Conservation (phyloP, 2,888 invertebrate species). For the Eupithecia centaureata region DNA sequence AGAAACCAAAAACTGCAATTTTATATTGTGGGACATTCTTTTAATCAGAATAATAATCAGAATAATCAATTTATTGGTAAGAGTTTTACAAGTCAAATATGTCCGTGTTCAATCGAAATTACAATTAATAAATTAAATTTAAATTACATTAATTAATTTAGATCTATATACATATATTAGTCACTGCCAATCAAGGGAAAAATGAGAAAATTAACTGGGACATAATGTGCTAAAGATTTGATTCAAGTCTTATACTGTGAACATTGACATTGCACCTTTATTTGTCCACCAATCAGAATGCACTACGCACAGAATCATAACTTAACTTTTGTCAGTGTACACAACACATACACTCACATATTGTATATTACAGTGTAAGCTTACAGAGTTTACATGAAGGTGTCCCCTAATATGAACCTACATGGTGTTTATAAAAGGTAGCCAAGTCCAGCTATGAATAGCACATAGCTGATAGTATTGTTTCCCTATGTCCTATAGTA, state of each 20-base stretch:
- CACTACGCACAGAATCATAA: not conserved
- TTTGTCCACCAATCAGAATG: not conserved
- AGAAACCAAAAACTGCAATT: not conserved
- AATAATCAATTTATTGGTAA: too few species aligned
- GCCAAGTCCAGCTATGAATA: too few species aligned
- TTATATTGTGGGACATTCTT: not conserved
- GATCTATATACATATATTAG: not conserved
- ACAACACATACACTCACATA: not conserved
- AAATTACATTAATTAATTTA: too few species aligned
- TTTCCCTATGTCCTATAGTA: too few species aligned
- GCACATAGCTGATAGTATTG: too few species aligned
- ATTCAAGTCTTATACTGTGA: not conserved
- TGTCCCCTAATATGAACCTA: too few species aligned
- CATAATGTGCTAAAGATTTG: not conserved
- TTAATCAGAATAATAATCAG: too few species aligned
- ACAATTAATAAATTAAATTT: too few species aligned
- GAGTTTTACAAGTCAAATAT: too few species aligned
- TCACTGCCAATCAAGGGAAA: not conserved
- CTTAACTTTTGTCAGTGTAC: not conserved
- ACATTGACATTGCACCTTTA: constrained; percentile 4
- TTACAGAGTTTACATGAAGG: too few species aligned
- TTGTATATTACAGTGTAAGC: not conserved
- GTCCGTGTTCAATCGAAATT: too few species aligned
- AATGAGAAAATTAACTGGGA: not conserved
- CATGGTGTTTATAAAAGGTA: too few species aligned